Conservation (phyloP, 2,113 vertebrate genomes). For the Rousettus leschenaultii region DNA sequence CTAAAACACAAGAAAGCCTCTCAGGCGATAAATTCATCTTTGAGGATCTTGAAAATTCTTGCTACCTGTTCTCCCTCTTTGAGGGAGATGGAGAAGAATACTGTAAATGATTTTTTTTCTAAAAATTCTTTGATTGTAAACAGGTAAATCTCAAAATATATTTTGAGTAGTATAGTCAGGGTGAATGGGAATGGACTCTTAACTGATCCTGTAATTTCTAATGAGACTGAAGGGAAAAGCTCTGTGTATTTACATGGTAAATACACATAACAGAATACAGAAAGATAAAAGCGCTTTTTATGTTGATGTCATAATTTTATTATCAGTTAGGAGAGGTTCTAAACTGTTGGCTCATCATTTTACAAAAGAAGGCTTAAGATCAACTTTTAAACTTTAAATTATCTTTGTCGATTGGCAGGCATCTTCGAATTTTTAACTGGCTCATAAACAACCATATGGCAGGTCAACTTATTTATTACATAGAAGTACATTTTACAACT, state of each 20-base stretch:
- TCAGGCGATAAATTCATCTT: constrained; percentile 84
- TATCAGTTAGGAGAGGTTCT: background rate
- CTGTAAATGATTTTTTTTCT: background rate
- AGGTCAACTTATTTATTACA: background rate
- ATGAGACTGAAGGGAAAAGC: constrained; percentile 8
- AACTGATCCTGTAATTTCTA: background rate
- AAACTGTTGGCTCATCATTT: background rate
- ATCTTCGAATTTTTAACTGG: background rate
- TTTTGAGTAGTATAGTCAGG: background rate
- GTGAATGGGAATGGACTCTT: background rate
- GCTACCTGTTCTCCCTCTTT: background rate
- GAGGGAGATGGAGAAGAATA: background rate
- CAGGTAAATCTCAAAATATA: background rate
- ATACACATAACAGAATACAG: background rate
- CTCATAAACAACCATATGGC: background rate
- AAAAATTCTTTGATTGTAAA: background rate
- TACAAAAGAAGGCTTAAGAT: background rate
- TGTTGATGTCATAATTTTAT: background rate
- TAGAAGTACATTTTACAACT: background rate
- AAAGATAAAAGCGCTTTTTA: background rate
- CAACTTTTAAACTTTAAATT: background rate
- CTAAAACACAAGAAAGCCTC: constrained; percentile 92
- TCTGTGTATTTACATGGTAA: background rate
- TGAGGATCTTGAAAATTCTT: background rate
- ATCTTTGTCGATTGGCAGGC: background rate